These are phyloP conservation scores for Acanthurus lineatus DNA, from an alignment of 2,797 vertebrate species.

Conservation along the genomic window DNA sequence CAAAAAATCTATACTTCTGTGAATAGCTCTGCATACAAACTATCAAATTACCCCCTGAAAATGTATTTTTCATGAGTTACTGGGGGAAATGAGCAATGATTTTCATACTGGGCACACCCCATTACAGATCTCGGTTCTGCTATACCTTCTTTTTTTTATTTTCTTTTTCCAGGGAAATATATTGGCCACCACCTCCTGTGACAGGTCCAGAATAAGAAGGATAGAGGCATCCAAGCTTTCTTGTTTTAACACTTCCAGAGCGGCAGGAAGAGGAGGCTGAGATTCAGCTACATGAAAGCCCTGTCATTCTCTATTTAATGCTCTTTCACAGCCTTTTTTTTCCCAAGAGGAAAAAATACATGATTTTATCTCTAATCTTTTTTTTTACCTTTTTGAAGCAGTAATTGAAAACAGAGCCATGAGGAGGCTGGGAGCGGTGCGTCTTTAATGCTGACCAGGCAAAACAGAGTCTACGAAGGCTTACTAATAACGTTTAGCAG, in stretches of 20 bases:
- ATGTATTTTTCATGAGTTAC: slow-evolving; percentile 71
- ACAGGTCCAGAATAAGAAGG: slow-evolving; percentile 59
- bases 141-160: slow-evolving; percentile 31
- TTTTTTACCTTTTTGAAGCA: slow-evolving; percentile 66
- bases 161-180: slow-evolving; percentile 23
- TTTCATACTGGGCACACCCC: slow-evolving; percentile 35
- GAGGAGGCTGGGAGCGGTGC: slow-evolving; percentile 32
- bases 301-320: slow-evolving; percentile 81
- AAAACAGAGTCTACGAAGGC: slow-evolving; percentile 23
- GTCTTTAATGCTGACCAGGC: slow-evolving; percentile 46
- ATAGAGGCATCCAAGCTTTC: slow-evolving; percentile 52
- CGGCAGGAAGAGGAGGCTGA: slow-evolving; percentile 44
- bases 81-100: slow-evolving; percentile 44
- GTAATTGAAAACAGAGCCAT: slow-evolving; percentile 81
- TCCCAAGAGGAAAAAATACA: slow-evolving; percentile 57
- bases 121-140: slow-evolving; percentile 48
- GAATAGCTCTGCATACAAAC: slow-evolving; percentile 64
- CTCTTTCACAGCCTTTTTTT: slow-evolving; percentile 39
- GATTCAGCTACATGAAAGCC: slow-evolving; percentile 77
- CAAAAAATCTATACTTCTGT: slow-evolving; percentile 48
- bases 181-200: slow-evolving; percentile 50
- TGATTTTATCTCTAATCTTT: slow-evolving; percentile 80
- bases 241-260: slow-evolving; percentile 73
- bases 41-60: slow-evolving; percentile 53
- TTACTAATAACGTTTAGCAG: slow-evolving; percentile 45